These are phyloP conservation scores for Enhydra lutris DNA, from an alignment of 2,113 vertebrate genomes.

Conservation along the genomic window DNA sequence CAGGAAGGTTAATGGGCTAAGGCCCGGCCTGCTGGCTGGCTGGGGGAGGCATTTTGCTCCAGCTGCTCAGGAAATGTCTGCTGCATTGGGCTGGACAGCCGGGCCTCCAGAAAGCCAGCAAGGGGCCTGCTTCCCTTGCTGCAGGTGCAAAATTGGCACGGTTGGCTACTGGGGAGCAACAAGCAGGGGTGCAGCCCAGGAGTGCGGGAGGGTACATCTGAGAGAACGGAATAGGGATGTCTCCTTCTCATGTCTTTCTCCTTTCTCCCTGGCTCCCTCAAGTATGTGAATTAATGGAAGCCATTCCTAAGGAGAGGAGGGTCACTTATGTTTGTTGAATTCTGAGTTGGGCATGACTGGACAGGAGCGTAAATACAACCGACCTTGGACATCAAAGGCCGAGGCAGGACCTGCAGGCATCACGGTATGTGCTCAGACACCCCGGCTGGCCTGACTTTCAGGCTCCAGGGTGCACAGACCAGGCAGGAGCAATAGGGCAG, in stretches of 20 bases:
- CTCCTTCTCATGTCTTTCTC: neutral
- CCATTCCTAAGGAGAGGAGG: neutral
- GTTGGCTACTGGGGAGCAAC: neutral
- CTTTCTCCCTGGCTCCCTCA: neutral
- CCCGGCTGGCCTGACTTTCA: fast-evolving
- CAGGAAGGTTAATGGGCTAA: slow-evolving; percentile 70
- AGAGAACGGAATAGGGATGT: neutral
- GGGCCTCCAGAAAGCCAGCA: neutral
- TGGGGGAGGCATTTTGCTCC: slow-evolving; percentile 59
- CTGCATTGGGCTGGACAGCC: neutral
- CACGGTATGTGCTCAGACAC: neutral
- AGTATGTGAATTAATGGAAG: slow-evolving; percentile 29
- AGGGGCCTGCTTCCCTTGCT: neutral
- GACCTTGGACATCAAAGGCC: neutral
- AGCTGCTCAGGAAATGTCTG: slow-evolving; percentile 13
- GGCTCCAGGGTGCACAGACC: neutral
- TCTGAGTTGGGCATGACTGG: neutral
- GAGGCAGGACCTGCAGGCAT: neutral
- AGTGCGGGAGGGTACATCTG: neutral
- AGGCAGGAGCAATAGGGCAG: neutral
- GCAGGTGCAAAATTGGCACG: neutral
- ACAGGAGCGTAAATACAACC: neutral
- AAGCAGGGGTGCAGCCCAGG: too few relatives aligned
- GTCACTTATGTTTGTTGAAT: slow-evolving; percentile 36
- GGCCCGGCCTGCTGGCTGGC: slow-evolving; percentile 44